These are phyloP conservation scores for Papilio glaucus DNA, from an alignment of 1,140 invertebrate genomes.

Conservation along the genomic window DNA sequence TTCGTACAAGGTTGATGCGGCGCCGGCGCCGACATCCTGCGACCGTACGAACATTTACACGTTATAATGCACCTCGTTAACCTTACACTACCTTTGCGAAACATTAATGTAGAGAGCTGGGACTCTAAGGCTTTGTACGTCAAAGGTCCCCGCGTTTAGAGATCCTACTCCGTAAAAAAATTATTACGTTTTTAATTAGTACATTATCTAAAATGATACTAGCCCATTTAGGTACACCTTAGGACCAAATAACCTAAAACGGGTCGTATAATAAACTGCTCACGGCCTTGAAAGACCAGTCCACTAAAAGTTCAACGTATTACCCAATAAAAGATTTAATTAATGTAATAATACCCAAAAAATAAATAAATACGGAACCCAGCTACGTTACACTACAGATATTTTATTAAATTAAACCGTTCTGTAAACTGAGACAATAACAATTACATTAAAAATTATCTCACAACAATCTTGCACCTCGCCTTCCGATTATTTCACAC, in stretches of 20 bases:
- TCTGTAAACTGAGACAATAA: constrained; percentile 14
- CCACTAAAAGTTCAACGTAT: too few relatives aligned
- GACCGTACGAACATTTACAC: neutral
- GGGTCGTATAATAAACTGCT: too few relatives aligned
- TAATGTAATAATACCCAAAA: neutral
- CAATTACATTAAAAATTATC: constrained; percentile 11
- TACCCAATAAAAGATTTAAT: too few relatives aligned
- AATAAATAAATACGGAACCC: neutral
- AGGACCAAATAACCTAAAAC: too few relatives aligned
- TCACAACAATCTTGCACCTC: neutral
- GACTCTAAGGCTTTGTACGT: neutral
- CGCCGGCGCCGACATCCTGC: constrained; percentile 18
- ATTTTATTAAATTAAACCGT: neutral
- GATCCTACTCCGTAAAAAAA: neutral
- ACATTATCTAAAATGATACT: too few relatives aligned
- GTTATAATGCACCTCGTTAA: constrained; percentile 4
- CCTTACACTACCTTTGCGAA: neutral
- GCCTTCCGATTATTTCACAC: constrained; percentile 24
- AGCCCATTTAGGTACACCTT: too few relatives aligned
- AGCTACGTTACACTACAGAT: neutral
- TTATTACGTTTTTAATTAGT: too few relatives aligned
- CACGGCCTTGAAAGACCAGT: too few relatives aligned
- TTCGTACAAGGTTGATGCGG: neutral
- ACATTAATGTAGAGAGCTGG: neutral
- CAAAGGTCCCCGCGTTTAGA: neutral